Conservation (phyloP, 1,140 invertebrate species). For the Hestina assimilis region DNA sequence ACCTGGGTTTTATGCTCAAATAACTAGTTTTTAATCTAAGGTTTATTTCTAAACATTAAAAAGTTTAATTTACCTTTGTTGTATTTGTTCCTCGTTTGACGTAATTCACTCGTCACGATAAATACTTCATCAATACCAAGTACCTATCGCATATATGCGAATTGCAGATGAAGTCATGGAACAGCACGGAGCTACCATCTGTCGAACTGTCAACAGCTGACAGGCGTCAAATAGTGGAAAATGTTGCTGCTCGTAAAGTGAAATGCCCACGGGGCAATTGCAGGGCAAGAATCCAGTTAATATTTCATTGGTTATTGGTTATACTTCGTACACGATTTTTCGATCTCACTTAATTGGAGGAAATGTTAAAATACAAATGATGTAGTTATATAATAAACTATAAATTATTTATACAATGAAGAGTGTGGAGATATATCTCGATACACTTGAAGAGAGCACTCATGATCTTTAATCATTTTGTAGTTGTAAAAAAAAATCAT, state of each 20-base stretch:
- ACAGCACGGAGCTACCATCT: not conserved
- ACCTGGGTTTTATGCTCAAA: too few relatives aligned
- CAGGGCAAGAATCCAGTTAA: constrained; percentile 1
- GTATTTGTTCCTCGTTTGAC: too few relatives aligned
- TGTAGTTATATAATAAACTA: too few relatives aligned
- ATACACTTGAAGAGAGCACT: too few relatives aligned
- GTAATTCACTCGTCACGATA: not conserved
- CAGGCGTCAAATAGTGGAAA: constrained; percentile 12
- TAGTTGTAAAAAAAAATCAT: too few relatives aligned
- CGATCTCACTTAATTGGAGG: not conserved
- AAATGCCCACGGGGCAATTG: not conserved
- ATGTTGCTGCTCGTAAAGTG: constrained; percentile 7
- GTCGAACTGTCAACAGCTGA: not conserved
- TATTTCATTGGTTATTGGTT: not conserved
- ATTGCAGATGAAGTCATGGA: not conserved
- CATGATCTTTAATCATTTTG: too few relatives aligned
- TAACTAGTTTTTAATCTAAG: too few relatives aligned
- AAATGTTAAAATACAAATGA: not conserved
- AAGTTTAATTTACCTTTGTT: too few relatives aligned
- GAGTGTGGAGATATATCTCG: too few relatives aligned
- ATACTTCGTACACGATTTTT: not conserved
- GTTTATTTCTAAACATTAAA: too few relatives aligned
- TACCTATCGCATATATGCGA: not conserved
- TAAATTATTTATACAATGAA: too few relatives aligned
- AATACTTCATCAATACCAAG: not conserved